Percentiles rank a stretch among this genome's conserved stretches.
These are phyloP conservation scores for Ophion ventricosus DNA, from an alignment of 2,888 invertebrate genomes.

Conservation along the genomic window DNA sequence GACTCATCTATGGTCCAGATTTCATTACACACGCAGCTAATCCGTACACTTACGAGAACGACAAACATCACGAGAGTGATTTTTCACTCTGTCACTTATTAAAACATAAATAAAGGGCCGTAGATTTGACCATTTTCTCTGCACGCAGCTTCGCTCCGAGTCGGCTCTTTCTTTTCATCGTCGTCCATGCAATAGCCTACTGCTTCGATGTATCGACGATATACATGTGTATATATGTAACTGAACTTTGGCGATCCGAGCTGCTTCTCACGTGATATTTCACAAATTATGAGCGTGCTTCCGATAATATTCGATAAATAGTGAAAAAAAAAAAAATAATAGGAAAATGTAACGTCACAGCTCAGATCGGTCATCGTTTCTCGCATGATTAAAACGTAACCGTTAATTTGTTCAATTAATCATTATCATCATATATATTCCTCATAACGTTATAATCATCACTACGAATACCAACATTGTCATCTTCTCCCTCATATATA, in stretches of 20 bases:
- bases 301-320: slow-evolving; percentile 8
- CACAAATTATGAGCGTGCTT: slow-evolving; percentile 16
- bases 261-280: not conserved
- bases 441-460: not conserved
- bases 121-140: not conserved
- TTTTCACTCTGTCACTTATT: not conserved
- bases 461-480: not conserved
- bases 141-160: not conserved
- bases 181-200: not conserved
- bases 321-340: slow-evolving; percentile 23
- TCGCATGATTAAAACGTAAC: not conserved
- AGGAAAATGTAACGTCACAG: slow-evolving; percentile 20
- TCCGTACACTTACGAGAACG: not conserved
- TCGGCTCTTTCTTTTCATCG: not conserved
- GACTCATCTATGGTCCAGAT: not conserved
- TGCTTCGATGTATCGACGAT: not conserved
- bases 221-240: not conserved
- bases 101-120: not conserved
- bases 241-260: slow-evolving; percentile 33
- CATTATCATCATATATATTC: not conserved
- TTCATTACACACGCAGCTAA: not conserved
- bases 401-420: slow-evolving; percentile 11
- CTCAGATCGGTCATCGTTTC: slow-evolving; percentile 29
- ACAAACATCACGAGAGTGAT: not conserved
- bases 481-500: not conserved